Evolutionary conservation across 2,888 invertebrate genomes (phyloP), one percentile per base, ranked within the genome.

Genomic region (Drosophila tanythrix): DNA sequence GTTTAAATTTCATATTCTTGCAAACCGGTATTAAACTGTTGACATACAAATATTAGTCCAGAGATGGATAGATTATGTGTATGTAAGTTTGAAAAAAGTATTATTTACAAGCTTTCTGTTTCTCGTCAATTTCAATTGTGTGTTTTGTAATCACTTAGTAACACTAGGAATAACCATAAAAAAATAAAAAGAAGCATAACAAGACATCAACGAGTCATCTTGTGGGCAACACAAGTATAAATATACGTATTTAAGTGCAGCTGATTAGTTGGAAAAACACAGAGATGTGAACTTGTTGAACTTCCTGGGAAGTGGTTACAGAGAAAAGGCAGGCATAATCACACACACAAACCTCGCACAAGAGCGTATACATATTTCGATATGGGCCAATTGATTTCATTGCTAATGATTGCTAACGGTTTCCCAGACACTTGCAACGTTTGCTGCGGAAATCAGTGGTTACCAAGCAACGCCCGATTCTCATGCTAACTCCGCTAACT

Each of bases 331-430:
- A 46, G 25, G 25, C 27, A n/a, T 27, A 38, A 56, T 29, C 36
- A 40, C 66, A 51, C 66, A 62, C 56, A 69, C 75, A 73, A 67
- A 67, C 73, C 73, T 66, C 68, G 53, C 52, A 57, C 25, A 46
- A 46, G 46, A 46, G 46, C 27, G 46, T 67, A 70, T 66, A 68
- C 52, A 72, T 76, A 87, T 81, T 79, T 79, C 74, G 81, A 85
- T 85, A 85, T 88, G 88, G 84, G 88, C 86, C 84, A 88, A 85
- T 85, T 85, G 84, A 85, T 85, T 88, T 85, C 74, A 75, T 79
- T 83, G 86, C 84, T 85, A 88, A 85, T 85, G 80, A 88, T 77
- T 74, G 79, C 71, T 88, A 85, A 88, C 88, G 88, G 88, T 83
- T 85, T 77, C 79, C 70, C 79, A 81, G 84, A 81, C 88, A 84